Conservation (phyloP, 2,888 invertebrate genomes). For the Eutolmus rufibarbis region DNA sequence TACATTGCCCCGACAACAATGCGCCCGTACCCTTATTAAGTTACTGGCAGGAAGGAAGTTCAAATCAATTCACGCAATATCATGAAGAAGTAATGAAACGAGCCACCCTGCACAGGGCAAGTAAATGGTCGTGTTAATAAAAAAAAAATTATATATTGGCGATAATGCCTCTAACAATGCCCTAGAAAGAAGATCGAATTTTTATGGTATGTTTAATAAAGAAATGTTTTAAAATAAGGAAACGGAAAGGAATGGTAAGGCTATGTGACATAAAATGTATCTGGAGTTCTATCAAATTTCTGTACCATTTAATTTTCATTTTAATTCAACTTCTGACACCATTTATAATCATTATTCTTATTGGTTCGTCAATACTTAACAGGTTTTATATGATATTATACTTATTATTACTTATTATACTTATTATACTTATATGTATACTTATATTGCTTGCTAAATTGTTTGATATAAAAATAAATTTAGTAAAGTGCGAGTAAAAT, state of each 20-base stretch:
- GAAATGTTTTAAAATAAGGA: background rate
- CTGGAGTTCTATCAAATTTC: too few species aligned
- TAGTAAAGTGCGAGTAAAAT: too few species aligned
- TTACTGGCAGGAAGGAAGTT: background rate
- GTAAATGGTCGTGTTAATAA: background rate
- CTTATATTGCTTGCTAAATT: too few species aligned
- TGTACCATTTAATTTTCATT: too few species aligned
- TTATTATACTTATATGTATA: too few species aligned
- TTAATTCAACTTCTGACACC: too few species aligned
- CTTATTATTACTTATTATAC: too few species aligned
- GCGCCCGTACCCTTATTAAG: background rate
- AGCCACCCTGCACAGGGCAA: background rate
- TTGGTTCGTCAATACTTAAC: too few species aligned
- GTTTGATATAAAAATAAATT: too few species aligned
- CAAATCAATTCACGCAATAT: background rate
- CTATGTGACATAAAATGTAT: background rate
- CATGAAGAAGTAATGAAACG: background rate
- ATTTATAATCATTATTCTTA: too few species aligned
- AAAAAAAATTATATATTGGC: background rate
- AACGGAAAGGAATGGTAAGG: background rate
- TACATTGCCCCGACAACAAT: background rate
- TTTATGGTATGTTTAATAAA: background rate
- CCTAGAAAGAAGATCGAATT: background rate
- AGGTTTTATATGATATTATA: too few species aligned
- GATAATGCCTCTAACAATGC: background rate